phyloP scores from a whole-genome alignment of 1,140 invertebrate species.

The Tetramorium simillimum region DNA sequence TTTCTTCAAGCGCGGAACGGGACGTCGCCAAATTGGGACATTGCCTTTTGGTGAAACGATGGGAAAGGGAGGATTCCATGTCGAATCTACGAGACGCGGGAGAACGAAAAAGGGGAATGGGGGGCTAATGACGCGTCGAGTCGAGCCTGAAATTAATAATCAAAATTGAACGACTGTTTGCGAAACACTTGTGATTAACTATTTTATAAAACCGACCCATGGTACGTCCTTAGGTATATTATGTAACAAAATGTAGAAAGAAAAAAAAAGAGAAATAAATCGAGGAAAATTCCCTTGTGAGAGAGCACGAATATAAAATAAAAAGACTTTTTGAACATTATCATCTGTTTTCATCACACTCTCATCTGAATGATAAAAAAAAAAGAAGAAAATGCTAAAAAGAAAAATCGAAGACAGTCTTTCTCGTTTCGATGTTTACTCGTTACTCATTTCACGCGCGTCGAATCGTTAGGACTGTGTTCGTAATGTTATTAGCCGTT shows the following conservation, averaged over 20 bases:
- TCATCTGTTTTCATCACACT: slow-evolving; percentile 69
- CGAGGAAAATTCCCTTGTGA: slow-evolving; percentile 72
- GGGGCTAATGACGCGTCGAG: background rate
- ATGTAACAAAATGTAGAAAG: slow-evolving; percentile 50
- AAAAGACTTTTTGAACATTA: slow-evolving; percentile 68
- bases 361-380: slow-evolving; percentile 64
- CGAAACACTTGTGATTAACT: slow-evolving; percentile 62
- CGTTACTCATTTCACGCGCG: slow-evolving; percentile 66
- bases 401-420: slow-evolving; percentile 65
- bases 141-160: slow-evolving; percentile 61
- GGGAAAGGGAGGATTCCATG: background rate
- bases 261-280: slow-evolving; percentile 47
- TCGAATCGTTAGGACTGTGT: slow-evolving; percentile 68
- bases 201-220: slow-evolving; percentile 50
- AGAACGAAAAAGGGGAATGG: background rate
- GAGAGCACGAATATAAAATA: slow-evolving; percentile 56
- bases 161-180: slow-evolving; percentile 59
- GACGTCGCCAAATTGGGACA: slow-evolving; percentile 41
- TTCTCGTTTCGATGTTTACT: slow-evolving; percentile 62
- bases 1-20: slow-evolving; percentile 64
- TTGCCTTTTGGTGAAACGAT: slow-evolving; percentile 31
- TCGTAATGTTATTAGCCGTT: slow-evolving; percentile 68
- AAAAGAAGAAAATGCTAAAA: background rate
- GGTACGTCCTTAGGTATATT: slow-evolving; percentile 53
- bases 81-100: slow-evolving; percentile 33